A percentile compares a stretch with the other conserved stretches of the same genome.
Evolutionary conservation across 1,140 invertebrate species (phyloP).

Genomic region (Heterodera carotae): DNA sequence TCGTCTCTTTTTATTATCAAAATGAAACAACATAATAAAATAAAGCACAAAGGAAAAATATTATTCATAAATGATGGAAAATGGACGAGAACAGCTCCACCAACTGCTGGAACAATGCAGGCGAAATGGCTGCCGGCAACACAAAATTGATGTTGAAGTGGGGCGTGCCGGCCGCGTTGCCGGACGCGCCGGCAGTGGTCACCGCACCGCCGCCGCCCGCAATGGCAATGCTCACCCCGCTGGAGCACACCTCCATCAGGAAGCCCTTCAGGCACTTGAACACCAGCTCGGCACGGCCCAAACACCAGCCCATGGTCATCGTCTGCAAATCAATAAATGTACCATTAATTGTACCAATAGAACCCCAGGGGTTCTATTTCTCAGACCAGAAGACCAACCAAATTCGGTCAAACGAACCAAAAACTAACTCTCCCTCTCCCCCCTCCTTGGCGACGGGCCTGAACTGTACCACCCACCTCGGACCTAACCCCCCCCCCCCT

Average conservation of each 20-base stretch:
- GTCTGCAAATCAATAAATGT: constrained; percentile 1
- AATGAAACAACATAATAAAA: constrained; percentile 44
- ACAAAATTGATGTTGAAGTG: constrained; percentile 57
- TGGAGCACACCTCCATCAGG: constrained; percentile 79
- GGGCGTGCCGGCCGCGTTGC: background rate
- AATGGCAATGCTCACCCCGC: constrained; percentile 16
- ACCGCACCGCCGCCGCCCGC: constrained; percentile 22
- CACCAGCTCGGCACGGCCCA: constrained; percentile 88
- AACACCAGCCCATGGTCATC: constrained; percentile 87
- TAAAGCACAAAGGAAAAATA: too few species aligned
- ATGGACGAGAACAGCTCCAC: constrained; percentile 49
- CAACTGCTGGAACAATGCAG: constrained; percentile 43
- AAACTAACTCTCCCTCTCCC: too few species aligned
- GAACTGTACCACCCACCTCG: too few species aligned
- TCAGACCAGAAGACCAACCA: too few species aligned
- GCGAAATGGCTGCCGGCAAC: constrained; percentile 41
- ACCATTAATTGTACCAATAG: too few species aligned
- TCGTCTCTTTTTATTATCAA: too few species aligned
- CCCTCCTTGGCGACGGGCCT: too few species aligned
- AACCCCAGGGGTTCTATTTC: too few species aligned
- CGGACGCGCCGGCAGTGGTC: constrained; percentile 1
- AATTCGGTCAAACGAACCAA: too few species aligned
- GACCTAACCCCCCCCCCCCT: too few species aligned
- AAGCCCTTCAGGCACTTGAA: constrained; percentile 99
- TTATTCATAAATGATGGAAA: too few species aligned